Evolutionary conservation across 2,888 invertebrate species (phyloP).

Genomic region (Parasteatoda lunata): DNA sequence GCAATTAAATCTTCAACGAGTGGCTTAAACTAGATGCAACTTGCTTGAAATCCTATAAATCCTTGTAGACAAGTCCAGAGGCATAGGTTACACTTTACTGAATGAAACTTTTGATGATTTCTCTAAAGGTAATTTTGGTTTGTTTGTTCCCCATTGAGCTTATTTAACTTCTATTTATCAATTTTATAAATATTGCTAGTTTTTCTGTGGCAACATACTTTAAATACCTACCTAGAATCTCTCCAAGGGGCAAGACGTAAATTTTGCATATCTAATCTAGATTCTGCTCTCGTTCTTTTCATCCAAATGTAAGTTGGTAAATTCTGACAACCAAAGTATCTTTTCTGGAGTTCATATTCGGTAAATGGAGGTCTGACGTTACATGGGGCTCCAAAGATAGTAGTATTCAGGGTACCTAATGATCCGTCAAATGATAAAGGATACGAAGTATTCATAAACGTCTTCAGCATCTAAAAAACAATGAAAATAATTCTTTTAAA

Average conservation of each 20-base stretch:
- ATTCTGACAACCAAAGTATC: constrained; percentile 76
- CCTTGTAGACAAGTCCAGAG: no score
- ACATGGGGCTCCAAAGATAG: constrained; percentile 77
- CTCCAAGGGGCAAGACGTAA: neutral
- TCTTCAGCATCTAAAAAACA: constrained; percentile 70
- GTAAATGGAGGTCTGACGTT: constrained; percentile 75
- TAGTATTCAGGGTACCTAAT: constrained; percentile 73
- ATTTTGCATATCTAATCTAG: neutral
- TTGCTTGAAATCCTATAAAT: no score
- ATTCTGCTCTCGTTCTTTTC: constrained; percentile 13
- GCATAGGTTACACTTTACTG: no score
- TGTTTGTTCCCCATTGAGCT: no score
- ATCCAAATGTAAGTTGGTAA: constrained; percentile 76
- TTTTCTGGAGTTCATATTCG: constrained; percentile 74
- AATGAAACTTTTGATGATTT: no score
- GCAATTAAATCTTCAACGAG: no score
- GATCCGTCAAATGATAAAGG: constrained; percentile 74
- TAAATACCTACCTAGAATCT: neutral
- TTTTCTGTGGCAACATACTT: no score
- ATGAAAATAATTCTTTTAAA: neutral
- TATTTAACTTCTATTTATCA: no score
- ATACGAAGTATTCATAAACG: constrained; percentile 73
- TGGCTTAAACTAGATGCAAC: no score
- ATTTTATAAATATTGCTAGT: no score
- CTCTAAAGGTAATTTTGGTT: no score